phyloP scores from a whole-genome alignment of 2,797 vertebrate genomes.

The Hippocampus kuda region DNA sequence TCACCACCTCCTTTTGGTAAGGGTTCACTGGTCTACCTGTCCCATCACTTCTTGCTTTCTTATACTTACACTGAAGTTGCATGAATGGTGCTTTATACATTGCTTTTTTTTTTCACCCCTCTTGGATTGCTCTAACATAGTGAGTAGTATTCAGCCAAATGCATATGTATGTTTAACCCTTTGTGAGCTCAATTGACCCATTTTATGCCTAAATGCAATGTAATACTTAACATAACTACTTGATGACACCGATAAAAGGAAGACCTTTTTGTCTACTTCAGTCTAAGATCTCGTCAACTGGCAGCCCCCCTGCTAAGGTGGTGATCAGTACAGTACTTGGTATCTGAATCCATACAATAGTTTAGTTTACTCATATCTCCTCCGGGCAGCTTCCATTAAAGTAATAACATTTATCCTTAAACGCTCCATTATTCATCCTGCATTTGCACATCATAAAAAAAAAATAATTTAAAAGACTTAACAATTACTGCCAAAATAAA shows the following conservation, averaged over 20 bases:
- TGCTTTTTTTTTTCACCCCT: constrained; percentile 16
- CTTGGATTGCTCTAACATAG: constrained; percentile 44
- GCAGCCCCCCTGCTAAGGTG: background rate
- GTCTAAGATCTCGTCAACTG: background rate
- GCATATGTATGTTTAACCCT: background rate
- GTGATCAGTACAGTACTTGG: background rate
- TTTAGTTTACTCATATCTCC: background rate
- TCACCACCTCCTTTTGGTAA: constrained; percentile 99
- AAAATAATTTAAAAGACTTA: background rate
- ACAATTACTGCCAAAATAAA: background rate
- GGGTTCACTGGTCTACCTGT: constrained; percentile 77
- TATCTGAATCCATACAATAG: background rate
- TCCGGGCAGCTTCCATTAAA: background rate
- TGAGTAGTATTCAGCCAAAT: constrained; percentile 3
- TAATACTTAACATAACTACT: background rate
- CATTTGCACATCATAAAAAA: background rate
- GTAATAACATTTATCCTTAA: background rate
- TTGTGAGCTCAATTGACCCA: constrained; percentile 7
- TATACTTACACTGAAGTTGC: constrained; percentile 42
- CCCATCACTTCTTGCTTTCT: constrained; percentile 66
- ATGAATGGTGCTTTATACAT: constrained; percentile 41
- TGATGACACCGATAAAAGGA: background rate
- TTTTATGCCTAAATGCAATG: background rate
- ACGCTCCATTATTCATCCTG: background rate
- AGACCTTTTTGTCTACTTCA: background rate